phyloP scores from a whole-genome alignment of 2,797 vertebrate genomes.

The Sebastes steindachneri region DNA sequence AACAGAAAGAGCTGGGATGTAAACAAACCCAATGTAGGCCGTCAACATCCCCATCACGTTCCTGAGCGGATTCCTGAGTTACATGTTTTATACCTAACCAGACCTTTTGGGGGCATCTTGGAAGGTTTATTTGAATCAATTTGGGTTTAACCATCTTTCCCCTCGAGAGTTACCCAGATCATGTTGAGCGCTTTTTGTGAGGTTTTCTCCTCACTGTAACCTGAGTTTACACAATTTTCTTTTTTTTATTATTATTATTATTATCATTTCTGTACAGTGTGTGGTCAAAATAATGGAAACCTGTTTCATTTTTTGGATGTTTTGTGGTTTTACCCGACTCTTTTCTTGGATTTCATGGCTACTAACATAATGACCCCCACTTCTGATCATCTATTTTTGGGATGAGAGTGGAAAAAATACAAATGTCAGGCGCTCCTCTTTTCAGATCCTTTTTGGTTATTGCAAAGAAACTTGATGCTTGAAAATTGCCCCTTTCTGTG shows the following conservation, averaged over 20 bases:
- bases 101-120: background rate
- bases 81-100: background rate
- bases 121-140: constrained; percentile 49
- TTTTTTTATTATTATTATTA: background rate
- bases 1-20: background rate
- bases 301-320: background rate
- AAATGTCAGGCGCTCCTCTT: background rate
- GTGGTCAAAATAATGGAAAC: constrained; percentile 52
- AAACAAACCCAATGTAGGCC: background rate
- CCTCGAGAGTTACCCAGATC: constrained; percentile 19
- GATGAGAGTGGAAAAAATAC: constrained; percentile 2
- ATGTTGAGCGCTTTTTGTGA: constrained; percentile 44
- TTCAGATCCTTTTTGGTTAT: constrained; percentile 8
- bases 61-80: background rate
- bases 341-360: constrained; percentile 17
- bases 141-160: constrained; percentile 34
- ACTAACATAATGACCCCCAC: constrained; percentile 6
- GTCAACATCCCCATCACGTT: background rate
- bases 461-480: constrained; percentile 38
- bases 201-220: constrained; percentile 39
- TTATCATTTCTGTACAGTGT: constrained; percentile 36
- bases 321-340: constrained; percentile 19
- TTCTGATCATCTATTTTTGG: constrained; percentile 2
- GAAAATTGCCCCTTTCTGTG: constrained; percentile 9
- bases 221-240: constrained; percentile 55